These are phyloP conservation scores for Sipha maydis DNA, from an alignment of 2,888 invertebrate species.

Conservation along the genomic window DNA sequence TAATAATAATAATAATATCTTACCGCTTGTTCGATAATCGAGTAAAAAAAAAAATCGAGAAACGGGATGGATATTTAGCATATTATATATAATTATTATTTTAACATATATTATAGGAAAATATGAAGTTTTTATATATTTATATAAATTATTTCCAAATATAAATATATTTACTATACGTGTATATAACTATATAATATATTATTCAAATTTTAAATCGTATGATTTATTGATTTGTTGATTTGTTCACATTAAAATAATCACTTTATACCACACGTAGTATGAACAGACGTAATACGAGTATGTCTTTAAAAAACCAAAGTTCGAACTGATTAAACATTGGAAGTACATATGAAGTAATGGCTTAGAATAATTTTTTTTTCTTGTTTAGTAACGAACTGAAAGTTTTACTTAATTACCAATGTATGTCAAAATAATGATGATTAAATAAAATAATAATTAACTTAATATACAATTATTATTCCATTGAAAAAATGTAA, in stretches of 20 bases:
- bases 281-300: not conserved
- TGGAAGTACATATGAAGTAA: not conserved
- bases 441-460: not conserved
- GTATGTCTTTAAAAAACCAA: too few species aligned
- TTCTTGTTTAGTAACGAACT: not conserved
- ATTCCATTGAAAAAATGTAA: not conserved
- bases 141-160: too few species aligned
- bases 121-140: too few species aligned
- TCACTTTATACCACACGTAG: not conserved
- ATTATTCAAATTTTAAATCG: not conserved
- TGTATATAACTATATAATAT: not conserved
- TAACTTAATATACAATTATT: not conserved
- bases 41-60: too few species aligned
- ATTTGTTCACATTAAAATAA: not conserved
- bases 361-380: not conserved
- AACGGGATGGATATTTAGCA: too few species aligned
- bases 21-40: too few species aligned
- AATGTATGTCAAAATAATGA: not conserved
- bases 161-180: too few species aligned
- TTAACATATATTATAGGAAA: too few species aligned
- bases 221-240: not conserved
- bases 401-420: not conserved
- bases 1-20: too few species aligned
- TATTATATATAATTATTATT: too few species aligned
- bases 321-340: not conserved